Percentiles rank a stretch among this genome's conserved stretches.
Conservation (phyloP, 2,797 vertebrate species). For the Pelochelys cantorii region DNA sequence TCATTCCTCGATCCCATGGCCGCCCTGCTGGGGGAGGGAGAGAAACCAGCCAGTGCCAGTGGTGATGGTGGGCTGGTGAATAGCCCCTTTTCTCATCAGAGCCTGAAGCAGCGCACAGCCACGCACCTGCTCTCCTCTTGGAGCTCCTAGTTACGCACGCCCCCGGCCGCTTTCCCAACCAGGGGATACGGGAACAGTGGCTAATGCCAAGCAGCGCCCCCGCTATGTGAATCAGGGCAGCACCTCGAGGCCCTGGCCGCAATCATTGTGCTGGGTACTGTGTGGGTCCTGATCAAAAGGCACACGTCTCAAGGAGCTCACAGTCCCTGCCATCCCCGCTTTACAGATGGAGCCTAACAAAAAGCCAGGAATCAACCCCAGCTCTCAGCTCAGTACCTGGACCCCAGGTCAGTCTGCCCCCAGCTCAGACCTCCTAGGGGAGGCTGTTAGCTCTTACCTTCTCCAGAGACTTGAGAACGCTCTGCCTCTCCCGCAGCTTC, state of each 20-base stretch:
- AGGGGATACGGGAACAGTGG: too few species aligned
- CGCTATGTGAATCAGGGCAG: not conserved
- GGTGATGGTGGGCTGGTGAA: too few species aligned
- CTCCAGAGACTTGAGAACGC: conserved; percentile 93
- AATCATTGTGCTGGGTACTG: too few species aligned
- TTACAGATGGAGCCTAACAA: not conserved
- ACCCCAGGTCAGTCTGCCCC: not conserved
- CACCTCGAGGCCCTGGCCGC: not conserved
- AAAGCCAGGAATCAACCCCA: too few species aligned
- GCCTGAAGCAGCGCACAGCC: too few species aligned
- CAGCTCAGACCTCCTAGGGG: not conserved
- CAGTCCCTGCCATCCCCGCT: not conserved
- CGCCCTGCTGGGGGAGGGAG: too few species aligned
- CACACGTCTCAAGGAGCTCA: not conserved
- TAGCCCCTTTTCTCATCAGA: too few species aligned
- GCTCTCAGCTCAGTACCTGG: not conserved
- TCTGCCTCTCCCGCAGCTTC: conserved; percentile 93
- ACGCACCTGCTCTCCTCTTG: too few species aligned
- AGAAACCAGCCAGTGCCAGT: too few species aligned
- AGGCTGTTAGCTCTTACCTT: conserved; percentile 81
- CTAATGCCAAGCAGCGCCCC: not conserved
- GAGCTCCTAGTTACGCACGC: too few species aligned
- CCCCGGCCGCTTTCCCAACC: too few species aligned
- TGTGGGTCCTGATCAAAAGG: not conserved
- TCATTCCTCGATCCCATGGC: too few species aligned